Conservation (phyloP, 1,140 invertebrate species). For the Heliconius eleuchia region DNA sequence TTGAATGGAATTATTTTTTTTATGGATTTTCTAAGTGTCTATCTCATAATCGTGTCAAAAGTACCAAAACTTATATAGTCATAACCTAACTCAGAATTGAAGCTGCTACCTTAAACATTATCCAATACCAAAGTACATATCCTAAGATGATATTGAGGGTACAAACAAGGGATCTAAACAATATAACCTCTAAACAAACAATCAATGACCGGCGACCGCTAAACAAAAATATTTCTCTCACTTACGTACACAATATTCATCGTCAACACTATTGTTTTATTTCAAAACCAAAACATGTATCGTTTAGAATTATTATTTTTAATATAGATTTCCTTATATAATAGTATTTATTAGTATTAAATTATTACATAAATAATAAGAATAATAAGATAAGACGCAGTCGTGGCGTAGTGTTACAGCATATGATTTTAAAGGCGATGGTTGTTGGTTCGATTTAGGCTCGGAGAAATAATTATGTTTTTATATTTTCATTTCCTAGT, state of each 20-base stretch:
- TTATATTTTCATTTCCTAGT: too few species aligned
- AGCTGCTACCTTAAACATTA: neutral
- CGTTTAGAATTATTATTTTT: conserved; percentile 6
- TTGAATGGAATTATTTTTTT: too few species aligned
- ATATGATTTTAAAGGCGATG: too few species aligned
- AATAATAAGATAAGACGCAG: too few species aligned
- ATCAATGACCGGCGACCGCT: neutral
- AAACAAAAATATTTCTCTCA: neutral
- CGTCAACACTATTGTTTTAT: conserved; percentile 7
- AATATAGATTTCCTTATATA: neutral
- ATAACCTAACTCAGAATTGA: neutral
- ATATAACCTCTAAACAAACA: conserved; percentile 4
- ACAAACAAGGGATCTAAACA: conserved; percentile 4
- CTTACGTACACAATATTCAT: neutral
- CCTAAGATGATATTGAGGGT: neutral
- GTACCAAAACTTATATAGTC: too few species aligned
- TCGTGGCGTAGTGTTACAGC: too few species aligned
- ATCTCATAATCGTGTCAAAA: neutral
- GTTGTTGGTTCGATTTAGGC: too few species aligned
- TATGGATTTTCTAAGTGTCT: too few species aligned
- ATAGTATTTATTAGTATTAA: neutral
- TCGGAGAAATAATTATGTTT: too few species aligned
- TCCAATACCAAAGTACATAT: neutral
- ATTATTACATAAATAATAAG: neutral
- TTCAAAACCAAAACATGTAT: neutral